Evolutionary conservation across 2,113 vertebrate genomes (phyloP).

Genomic region (Laticauda laticaudata): DNA sequence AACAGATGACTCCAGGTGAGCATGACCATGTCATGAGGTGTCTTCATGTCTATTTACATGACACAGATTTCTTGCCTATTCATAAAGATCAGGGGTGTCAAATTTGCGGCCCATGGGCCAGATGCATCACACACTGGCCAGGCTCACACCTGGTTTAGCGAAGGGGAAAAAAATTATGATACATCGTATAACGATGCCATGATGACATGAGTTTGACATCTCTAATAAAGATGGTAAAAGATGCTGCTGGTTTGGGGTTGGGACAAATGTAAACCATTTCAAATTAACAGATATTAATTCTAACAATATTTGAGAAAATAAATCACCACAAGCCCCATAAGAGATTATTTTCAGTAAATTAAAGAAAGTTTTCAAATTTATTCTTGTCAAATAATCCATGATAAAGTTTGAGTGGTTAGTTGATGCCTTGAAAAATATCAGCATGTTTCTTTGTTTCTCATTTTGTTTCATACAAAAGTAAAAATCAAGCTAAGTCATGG

Average conservation of each 20-base stretch:
- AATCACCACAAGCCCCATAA: background rate
- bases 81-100: background rate
- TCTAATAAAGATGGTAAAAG: background rate
- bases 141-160: too few species aligned
- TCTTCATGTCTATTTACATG: background rate
- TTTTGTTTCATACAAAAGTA: background rate
- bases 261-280: background rate
- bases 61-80: background rate
- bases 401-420: background rate
- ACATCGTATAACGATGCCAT: too few species aligned
- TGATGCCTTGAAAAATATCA: background rate
- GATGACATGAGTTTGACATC: too few species aligned
- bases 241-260: too few species aligned
- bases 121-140: too few species aligned
- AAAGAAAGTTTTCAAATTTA: background rate
- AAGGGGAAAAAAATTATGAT: too few species aligned
- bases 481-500: background rate
- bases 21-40: background rate
- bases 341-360: background rate
- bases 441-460: background rate
- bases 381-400: background rate
- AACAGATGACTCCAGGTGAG: background rate
- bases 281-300: background rate
- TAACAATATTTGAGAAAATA: background rate
- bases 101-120: accelerated